These are phyloP conservation scores for Chloroceryle inda DNA, from an alignment of 2,797 vertebrate species.

Conservation along the genomic window DNA sequence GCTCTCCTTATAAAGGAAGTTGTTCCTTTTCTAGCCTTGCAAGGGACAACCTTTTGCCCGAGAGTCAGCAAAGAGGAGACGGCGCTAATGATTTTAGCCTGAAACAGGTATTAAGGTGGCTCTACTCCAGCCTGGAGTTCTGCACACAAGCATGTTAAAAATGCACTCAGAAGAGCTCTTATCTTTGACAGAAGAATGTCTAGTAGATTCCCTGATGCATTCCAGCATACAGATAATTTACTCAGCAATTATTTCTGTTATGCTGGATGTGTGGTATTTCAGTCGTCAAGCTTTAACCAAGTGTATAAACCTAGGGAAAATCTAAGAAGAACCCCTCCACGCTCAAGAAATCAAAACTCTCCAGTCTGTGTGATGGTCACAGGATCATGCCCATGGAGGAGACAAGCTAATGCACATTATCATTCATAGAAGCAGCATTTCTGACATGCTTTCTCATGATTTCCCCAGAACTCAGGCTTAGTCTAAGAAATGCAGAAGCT, in stretches of 20 bases:
- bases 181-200: neutral
- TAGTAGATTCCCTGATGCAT: neutral
- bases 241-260: neutral
- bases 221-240: neutral
- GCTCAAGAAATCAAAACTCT: neutral
- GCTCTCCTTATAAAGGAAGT: neutral
- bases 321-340: neutral
- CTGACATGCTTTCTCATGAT: neutral
- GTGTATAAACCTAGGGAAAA: neutral
- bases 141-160: neutral
- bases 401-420: neutral
- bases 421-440: neutral
- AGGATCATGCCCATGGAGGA: neutral
- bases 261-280: neutral
- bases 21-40: neutral
- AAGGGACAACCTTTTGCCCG: neutral
- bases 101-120: neutral
- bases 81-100: neutral
- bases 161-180: neutral
- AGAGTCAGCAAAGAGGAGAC: neutral
- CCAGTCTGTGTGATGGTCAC: too few species aligned
- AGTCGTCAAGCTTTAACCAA: neutral
- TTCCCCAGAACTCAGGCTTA: neutral
- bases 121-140: neutral
- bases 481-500: neutral